Evolutionary conservation across 2,113 vertebrate genomes (phyloP), one percentile per base, ranked within the genome.

Genomic region (Oreochromis niloticus): DNA sequence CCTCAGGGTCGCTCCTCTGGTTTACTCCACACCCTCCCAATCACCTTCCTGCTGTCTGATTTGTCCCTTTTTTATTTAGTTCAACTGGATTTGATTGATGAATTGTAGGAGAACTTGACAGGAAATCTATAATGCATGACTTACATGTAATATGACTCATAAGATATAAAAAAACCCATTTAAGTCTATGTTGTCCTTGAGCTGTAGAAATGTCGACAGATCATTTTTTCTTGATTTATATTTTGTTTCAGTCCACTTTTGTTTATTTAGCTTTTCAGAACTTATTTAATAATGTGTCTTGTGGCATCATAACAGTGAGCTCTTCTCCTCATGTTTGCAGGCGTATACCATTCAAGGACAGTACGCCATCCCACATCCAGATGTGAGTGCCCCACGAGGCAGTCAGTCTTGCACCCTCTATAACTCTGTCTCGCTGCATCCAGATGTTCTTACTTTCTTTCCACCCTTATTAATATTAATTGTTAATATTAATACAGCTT

Each of bases 341-440:
- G 98, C 98, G 96, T 99, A 99, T 96, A 98, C 98, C 90, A 99
- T 99, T 97, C 98, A 99, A 97, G 98, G 98, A 98, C 98, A 99
- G 91, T 99, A 98, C 8, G 98, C 98, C 95, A 98, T 99, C 95
- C 98, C 98, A 91, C 98, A 99, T 95, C 97, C 98, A 92, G 98
- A 99, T 97, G 97, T 99, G 97, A 99, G 98, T 99, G 96, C 92
- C 94, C 93, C 92, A 88, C 2, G 7, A 89, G 82, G 88, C 91
- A 87, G 83, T 84, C 71, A 73, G 73, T 85, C 50, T 87, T 85
- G 43, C 89, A 59, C 71, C 43, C 87, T 63, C 80, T 86, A 63
- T 59, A 43, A 46, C 13, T 80, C 83, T 86, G 57, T 90, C 88
- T 86, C 52, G 16, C 82, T 88, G 71, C 63, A 66, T 87, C 54